Base-by-base conservation (phyloP, 2,888 invertebrate species). In the Apoda limacodes region DNA sequence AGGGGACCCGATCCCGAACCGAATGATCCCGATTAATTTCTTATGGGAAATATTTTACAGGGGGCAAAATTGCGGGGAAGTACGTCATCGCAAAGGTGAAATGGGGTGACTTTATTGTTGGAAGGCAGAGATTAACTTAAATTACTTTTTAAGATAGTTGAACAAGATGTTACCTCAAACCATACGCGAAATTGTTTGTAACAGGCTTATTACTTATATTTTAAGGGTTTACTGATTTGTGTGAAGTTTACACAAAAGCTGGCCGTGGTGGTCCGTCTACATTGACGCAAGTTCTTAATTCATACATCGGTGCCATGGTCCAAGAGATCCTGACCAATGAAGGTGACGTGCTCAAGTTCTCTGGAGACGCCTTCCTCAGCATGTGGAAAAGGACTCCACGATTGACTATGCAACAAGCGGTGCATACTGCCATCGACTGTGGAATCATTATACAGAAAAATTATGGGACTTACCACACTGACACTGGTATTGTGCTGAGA, bases 261-360 rank as follows among this genome's bases (percentile, higher is more conserved):
- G 86, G 86, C 0, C 82, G 82, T 41, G 86, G 87, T 2, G 90
- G 90, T 0, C 87, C 88, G 0, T 89, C 89, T 3, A 82, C 86
- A 32, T 64, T 90, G 23, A 88, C 88, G 0, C 84, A 86, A 50
- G 87, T 87, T 0, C 58, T 90, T 4, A 89, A 90, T 64, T 81
- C 81, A 2, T 90, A 88, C 56, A 85, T 90, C 42, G 88, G 88
- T 1, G 83, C 87, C 1, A 85, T 90, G 82, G 86, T 88, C 1
- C 87, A 88, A 49, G 87, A 87, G 54, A 85, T 88, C 36, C 56
- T 88, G 15, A 82, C 82, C 0, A 84, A 85, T 41, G 81, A 83
- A 29, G 88, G 88, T 0, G 88, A 88, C 40, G 82, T 88, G 2
- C 60, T 88, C 1, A 87, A 88, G 55, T 88, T 87, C 51, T 85